phyloP scores from a whole-genome alignment of 1,140 invertebrate genomes.

The Meloidogyne floridensis region DNA sequence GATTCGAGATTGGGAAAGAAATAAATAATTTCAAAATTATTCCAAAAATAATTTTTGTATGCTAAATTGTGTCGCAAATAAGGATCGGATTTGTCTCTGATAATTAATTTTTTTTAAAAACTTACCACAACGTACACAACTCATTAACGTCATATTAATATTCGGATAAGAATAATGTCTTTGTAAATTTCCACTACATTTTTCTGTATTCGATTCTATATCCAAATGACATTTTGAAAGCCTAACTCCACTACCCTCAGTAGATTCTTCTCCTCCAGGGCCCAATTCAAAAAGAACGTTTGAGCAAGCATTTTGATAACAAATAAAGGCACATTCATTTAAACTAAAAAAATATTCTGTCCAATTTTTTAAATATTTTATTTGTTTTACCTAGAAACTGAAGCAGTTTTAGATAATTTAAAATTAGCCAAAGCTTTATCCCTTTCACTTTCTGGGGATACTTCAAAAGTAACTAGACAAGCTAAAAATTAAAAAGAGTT shows the following conservation, averaged over 20 bases:
- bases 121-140: slow-evolving; percentile 48
- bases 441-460: neutral
- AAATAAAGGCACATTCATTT: slow-evolving; percentile 54
- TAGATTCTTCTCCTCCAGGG: neutral
- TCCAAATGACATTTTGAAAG: slow-evolving; percentile 40
- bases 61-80: neutral
- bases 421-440: slow-evolving; percentile 21
- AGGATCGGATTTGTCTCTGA: neutral
- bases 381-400: slow-evolving; percentile 26
- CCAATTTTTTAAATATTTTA: neutral
- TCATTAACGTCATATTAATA: slow-evolving; percentile 34
- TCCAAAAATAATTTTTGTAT: too few relatives aligned
- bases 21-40: too few relatives aligned
- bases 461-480: slow-evolving; percentile 35
- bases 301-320: slow-evolving; percentile 51
- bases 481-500: slow-evolving; percentile 7
- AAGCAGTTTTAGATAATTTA: slow-evolving; percentile 18
- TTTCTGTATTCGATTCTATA: slow-evolving; percentile 39
- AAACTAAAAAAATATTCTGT: slow-evolving; percentile 27
- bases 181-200: slow-evolving; percentile 37
- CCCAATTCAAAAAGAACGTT: slow-evolving; percentile 42
- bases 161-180: slow-evolving; percentile 48
- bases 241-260: neutral
- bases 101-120: neutral
- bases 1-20: too few relatives aligned